A percentile compares a stretch with the other conserved stretches of the same genome.
Evolutionary conservation across 37 sponge, comb jelly and placozoan genomes (phyloP).

Genomic region (Chondrilla cf. caribensis): DNA sequence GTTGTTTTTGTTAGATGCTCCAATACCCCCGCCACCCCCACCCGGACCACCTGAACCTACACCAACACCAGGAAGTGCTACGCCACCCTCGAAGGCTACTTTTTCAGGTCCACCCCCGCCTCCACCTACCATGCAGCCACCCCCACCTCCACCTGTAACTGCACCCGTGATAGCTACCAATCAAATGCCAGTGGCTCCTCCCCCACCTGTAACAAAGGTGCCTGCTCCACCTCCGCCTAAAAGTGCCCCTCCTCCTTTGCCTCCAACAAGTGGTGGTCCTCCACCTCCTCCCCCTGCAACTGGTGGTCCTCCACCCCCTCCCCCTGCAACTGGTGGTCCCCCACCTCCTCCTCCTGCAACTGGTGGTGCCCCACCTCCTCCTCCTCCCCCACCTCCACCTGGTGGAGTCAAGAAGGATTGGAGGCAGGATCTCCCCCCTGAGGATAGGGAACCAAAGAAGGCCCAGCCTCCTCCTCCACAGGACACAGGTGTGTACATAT

Average conservation of each 20-base stretch:
- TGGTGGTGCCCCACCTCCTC: conserved; percentile 32
- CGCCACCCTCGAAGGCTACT: neutral
- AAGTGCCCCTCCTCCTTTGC: conserved; percentile 33
- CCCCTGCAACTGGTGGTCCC: neutral
- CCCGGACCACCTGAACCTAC: neutral
- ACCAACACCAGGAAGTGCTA: neutral
- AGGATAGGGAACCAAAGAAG: conserved; percentile 2
- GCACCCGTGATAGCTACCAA: neutral
- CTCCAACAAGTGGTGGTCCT: conserved; percentile 16
- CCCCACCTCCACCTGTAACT: conserved; percentile 2
- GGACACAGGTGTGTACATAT: conserved; percentile 5
- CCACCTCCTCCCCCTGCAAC: conserved; percentile 31
- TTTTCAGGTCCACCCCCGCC: neutral
- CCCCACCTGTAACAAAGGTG: no score
- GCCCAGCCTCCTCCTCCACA: neutral
- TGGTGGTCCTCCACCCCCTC: conserved; percentile 34
- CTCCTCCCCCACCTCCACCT: conserved; percentile 58
- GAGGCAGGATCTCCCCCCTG: conserved; percentile 18
- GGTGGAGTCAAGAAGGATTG: conserved; percentile 21
- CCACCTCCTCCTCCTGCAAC: conserved; percentile 22
- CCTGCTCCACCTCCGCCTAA: neutral
- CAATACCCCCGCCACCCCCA: conserved; percentile 19
- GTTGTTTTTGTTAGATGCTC: neutral
- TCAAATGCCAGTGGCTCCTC: no score
- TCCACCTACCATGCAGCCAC: neutral